These are phyloP conservation scores for Ciconia boyciana DNA, from an alignment of 2,113 vertebrate genomes.

Conservation along the genomic window DNA sequence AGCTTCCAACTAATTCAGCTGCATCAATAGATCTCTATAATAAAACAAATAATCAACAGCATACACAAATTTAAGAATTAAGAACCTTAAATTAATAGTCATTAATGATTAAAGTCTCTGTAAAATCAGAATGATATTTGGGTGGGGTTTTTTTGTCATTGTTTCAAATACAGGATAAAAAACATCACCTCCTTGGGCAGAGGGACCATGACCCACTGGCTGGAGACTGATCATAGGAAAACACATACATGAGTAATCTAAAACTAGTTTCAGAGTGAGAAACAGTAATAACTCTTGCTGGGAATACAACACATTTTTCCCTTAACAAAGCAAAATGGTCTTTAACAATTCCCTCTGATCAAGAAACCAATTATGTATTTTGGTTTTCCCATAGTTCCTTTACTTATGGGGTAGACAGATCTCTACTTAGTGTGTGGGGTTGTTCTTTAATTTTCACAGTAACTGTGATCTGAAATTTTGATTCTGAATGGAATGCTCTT, in stretches of 20 bases:
- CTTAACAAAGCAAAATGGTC: background rate
- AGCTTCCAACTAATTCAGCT: background rate
- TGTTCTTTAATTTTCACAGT: conserved; percentile 5
- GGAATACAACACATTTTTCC: background rate
- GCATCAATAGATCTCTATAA: background rate
- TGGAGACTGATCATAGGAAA: background rate
- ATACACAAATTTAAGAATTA: background rate
- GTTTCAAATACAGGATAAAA: background rate
- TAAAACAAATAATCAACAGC: background rate
- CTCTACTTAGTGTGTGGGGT: background rate
- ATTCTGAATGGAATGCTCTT: background rate
- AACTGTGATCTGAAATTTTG: background rate
- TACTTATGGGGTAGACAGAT: background rate
- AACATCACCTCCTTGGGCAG: background rate
- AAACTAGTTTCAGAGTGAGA: background rate
- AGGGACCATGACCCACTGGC: background rate
- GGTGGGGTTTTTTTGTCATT: background rate
- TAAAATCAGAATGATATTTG: background rate
- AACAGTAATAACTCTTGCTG: background rate
- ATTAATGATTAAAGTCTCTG: background rate
- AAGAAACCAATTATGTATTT: background rate
- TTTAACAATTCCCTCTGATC: background rate
- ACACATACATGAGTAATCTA: background rate
- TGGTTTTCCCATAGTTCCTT: background rate
- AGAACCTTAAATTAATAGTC: background rate